Conservation (phyloP, 2,888 invertebrate species). For the Taphrorychus bicolor region DNA sequence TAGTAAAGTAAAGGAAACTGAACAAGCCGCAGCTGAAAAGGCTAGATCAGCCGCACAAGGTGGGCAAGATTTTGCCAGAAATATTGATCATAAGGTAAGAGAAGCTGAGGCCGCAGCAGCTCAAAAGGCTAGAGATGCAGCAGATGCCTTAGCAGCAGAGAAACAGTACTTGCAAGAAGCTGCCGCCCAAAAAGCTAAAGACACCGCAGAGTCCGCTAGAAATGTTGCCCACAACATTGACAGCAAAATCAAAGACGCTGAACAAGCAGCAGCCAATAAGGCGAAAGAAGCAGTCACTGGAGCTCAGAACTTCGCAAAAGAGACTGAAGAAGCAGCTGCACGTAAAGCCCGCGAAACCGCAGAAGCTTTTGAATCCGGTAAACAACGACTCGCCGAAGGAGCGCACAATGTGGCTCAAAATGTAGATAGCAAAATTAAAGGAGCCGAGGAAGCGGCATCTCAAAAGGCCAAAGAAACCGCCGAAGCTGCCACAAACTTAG, state of each 20-base stretch:
- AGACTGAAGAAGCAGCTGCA: slow-evolving; percentile 34
- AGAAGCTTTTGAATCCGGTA: slow-evolving; percentile 39
- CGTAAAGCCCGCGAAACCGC: slow-evolving; percentile 39
- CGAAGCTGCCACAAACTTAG: slow-evolving; percentile 29
- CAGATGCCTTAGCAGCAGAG: slow-evolving; percentile 38
- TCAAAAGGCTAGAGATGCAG: slow-evolving; percentile 40
- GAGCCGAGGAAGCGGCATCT: slow-evolving; percentile 27
- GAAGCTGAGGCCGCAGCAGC: slow-evolving; percentile 45
- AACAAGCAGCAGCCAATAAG: slow-evolving; percentile 32
- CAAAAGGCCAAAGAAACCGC: slow-evolving; percentile 16
- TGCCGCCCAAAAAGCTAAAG: slow-evolving; percentile 42
- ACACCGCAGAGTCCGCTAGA: slow-evolving; percentile 38
- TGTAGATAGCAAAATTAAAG: slow-evolving; percentile 37
- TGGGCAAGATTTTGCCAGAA: slow-evolving; percentile 43
- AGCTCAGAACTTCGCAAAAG: slow-evolving; percentile 40
- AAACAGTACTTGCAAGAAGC: slow-evolving; percentile 30
- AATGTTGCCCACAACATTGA: slow-evolving; percentile 40
- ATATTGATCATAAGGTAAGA: slow-evolving; percentile 61
- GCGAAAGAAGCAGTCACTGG: slow-evolving; percentile 32
- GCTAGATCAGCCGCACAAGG: slow-evolving; percentile 36
- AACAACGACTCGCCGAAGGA: slow-evolving; percentile 34
- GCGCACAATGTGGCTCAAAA: slow-evolving; percentile 32
- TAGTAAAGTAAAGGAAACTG: slow-evolving; percentile 40
- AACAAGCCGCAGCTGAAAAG: slow-evolving; percentile 33
- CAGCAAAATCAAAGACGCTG: slow-evolving; percentile 41